phyloP scores from a whole-genome alignment of 2,113 vertebrate species.

The Salvelinus sp. region DNA sequence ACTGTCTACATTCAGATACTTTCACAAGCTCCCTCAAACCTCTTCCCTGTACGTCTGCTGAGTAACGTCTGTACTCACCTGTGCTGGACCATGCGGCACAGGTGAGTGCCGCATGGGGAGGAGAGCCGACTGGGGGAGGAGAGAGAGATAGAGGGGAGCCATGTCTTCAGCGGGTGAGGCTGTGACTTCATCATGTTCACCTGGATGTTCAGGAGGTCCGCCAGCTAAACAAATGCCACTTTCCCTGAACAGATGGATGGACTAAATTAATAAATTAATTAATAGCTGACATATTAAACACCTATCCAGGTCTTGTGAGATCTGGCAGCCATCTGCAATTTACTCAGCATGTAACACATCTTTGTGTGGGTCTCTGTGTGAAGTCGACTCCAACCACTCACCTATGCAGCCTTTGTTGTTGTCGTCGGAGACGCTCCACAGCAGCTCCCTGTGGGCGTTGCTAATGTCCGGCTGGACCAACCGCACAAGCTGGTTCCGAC shows the following conservation, averaged over 20 bases:
- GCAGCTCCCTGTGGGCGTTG: too few species aligned
- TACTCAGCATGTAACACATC: neutral
- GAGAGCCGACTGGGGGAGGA: slow-evolving; percentile 76
- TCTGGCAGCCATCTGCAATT: too few species aligned
- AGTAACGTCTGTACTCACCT: slow-evolving; percentile 67
- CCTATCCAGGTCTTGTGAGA: too few species aligned
- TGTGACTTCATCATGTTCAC: slow-evolving; percentile 82
- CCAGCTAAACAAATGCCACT: slow-evolving; percentile 83
- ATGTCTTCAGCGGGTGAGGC: slow-evolving; percentile 76
- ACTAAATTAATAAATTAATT: slow-evolving; percentile 4
- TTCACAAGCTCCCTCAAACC: neutral
- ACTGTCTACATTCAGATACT: neutral
- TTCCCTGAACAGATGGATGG: slow-evolving; percentile 72
- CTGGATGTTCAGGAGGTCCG: slow-evolving; percentile 91
- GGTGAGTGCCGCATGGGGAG: too few species aligned
- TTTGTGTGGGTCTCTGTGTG: neutral
- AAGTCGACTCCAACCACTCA: slow-evolving; percentile 56
- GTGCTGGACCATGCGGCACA: slow-evolving; percentile 77
- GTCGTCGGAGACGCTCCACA: too few species aligned
- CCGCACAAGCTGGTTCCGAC: slow-evolving; percentile 82
- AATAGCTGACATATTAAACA: too few species aligned
- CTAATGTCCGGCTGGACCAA: too few species aligned
- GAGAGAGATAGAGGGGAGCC: slow-evolving; percentile 75
- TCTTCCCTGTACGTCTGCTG: too few species aligned
- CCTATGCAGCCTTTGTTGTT: slow-evolving; percentile 63